Evolutionary conservation across 2,888 invertebrate genomes (phyloP).

Genomic region (Syrista parreyssii): DNA sequence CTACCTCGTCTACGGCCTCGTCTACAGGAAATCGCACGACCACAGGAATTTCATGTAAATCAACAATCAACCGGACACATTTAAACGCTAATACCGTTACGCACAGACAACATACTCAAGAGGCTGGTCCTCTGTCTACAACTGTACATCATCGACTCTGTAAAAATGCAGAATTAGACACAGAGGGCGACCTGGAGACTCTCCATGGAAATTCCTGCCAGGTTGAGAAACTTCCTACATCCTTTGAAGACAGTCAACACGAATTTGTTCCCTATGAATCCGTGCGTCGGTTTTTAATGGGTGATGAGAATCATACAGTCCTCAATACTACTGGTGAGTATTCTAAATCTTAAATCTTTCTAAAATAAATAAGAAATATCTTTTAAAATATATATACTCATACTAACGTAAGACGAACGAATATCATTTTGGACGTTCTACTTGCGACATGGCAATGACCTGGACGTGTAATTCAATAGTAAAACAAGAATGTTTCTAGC

Average conservation of each 20-base stretch:
- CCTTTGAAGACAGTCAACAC: slow-evolving; percentile 48
- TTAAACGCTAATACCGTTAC: background rate
- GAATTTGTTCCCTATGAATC: slow-evolving; percentile 61
- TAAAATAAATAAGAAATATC: slow-evolving; percentile 6
- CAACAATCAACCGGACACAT: background rate
- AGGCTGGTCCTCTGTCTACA: slow-evolving; percentile 6
- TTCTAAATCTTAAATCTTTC: slow-evolving; percentile 9
- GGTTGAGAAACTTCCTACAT: slow-evolving; percentile 35
- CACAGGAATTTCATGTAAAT: background rate
- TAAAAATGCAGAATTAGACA: slow-evolving; percentile 31
- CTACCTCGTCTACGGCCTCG: slow-evolving; percentile 21
- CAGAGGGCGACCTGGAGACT: slow-evolving; percentile 38
- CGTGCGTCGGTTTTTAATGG: slow-evolving; percentile 52
- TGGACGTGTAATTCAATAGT: background rate
- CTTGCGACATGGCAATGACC: background rate
- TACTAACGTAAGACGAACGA: background rate
- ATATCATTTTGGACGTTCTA: background rate
- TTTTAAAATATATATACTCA: background rate
- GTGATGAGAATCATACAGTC: slow-evolving; percentile 37
- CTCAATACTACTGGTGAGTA: slow-evolving; percentile 44
- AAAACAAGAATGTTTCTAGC: background rate
- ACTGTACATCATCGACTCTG: slow-evolving; percentile 35
- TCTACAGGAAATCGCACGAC: slow-evolving; percentile 10
- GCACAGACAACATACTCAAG: slow-evolving; percentile 15
- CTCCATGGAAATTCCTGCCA: slow-evolving; percentile 35